phyloP scores from a whole-genome alignment of 2,888 invertebrate species.

The Temnothorax rugatulus region DNA sequence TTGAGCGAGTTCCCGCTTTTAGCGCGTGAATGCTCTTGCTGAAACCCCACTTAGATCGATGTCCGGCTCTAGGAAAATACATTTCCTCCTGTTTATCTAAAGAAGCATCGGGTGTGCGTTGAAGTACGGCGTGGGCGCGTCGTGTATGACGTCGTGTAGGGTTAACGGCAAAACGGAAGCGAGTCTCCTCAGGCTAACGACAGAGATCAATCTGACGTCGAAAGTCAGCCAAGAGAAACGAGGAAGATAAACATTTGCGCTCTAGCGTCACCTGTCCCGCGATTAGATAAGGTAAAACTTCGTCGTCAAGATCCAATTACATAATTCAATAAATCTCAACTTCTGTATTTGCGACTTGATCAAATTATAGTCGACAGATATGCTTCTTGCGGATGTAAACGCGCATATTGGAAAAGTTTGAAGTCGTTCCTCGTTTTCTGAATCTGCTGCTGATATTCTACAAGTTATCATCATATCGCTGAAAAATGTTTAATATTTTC shows the following conservation, averaged over 20 bases:
- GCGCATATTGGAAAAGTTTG: neutral
- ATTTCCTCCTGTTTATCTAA: constrained; percentile 55
- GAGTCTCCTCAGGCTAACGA: neutral
- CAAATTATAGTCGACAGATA: neutral
- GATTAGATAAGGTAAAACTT: constrained; percentile 11
- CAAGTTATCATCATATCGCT: neutral
- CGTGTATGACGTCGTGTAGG: constrained; percentile 8
- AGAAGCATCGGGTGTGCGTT: neutral
- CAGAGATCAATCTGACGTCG: constrained; percentile 39
- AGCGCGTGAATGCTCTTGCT: constrained; percentile 7
- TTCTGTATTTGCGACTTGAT: neutral
- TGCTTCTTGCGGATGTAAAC: neutral
- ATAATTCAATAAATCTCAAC: constrained; percentile 17
- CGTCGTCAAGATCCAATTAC: constrained; percentile 21
- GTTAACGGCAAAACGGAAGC: constrained; percentile 14
- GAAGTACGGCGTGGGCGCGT: constrained; percentile 17
- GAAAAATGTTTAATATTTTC: neutral
- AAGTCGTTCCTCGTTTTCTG: neutral
- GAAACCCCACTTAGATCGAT: constrained; percentile 42
- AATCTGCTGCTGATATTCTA: neutral
- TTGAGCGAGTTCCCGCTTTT: constrained; percentile 15
- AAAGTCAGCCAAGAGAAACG: constrained; percentile 33
- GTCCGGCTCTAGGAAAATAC: constrained; percentile 44
- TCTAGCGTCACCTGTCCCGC: constrained; percentile 15
- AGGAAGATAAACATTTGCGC: neutral